Evolutionary conservation across 64 coral and sea anemone genomes (phyloP).

Genomic region (Dendronephthya gigantea): DNA sequence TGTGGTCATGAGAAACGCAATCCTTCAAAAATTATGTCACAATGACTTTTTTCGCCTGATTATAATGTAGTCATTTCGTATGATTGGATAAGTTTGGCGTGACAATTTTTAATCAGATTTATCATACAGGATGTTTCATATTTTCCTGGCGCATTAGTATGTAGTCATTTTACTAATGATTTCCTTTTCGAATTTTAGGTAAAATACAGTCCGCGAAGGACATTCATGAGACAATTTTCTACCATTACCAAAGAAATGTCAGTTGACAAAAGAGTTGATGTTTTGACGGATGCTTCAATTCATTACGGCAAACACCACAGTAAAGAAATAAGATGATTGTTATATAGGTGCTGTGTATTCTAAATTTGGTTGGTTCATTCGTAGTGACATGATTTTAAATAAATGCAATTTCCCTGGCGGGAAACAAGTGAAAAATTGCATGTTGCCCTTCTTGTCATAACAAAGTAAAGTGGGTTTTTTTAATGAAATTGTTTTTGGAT

Average conservation of each 20-base stretch:
- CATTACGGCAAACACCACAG: conserved; percentile 54
- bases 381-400: neutral
- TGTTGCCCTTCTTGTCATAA: too few relatives aligned
- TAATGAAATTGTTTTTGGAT: too few relatives aligned
- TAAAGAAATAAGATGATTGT: neutral
- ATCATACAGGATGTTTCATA: too few relatives aligned
- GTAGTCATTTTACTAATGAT: neutral
- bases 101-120: neutral
- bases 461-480: too few relatives aligned
- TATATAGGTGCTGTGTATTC: neutral
- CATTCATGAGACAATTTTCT: conserved; percentile 46
- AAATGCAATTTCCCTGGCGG: too few relatives aligned
- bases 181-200: conserved; percentile 23
- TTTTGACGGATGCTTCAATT: conserved; percentile 50
- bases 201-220: conserved; percentile 52
- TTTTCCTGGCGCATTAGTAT: too few relatives aligned
- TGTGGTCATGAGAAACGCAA: neutral
- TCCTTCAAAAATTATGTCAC: too few relatives aligned
- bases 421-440: too few relatives aligned
- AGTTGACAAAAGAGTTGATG: conserved; percentile 48
- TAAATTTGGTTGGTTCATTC: too few relatives aligned
- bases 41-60: too few relatives aligned
- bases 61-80: neutral
- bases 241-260: conserved; percentile 57
- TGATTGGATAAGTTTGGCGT: neutral